Conservation (phyloP, 2,888 invertebrate species). For the Punctoribates punctum region DNA sequence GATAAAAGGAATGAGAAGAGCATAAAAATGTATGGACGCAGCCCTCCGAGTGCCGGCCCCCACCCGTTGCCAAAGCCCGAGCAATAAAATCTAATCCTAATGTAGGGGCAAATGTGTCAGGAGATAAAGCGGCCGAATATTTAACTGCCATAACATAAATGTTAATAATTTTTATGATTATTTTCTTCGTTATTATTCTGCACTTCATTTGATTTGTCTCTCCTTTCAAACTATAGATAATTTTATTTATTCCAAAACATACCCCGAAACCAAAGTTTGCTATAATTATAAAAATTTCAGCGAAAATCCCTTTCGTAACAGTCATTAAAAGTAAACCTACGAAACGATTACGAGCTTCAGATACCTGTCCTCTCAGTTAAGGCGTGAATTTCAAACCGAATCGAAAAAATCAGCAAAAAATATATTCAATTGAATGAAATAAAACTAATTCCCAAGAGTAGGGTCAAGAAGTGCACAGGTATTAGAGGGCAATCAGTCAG, state of each 20-base stretch:
- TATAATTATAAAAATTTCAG: neutral
- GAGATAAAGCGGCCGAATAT: neutral
- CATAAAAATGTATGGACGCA: neutral
- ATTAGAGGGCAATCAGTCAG: neutral
- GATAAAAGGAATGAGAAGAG: neutral
- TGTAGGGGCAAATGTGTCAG: slow-evolving; percentile 27
- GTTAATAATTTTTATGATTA: neutral
- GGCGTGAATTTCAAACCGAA: neutral
- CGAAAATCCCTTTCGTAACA: neutral
- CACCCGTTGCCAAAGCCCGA: slow-evolving; percentile 5
- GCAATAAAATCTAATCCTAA: slow-evolving; percentile 30
- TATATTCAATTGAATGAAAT: neutral
- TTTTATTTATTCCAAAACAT: neutral
- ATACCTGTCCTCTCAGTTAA: neutral
- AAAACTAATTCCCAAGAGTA: neutral
- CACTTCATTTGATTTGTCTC: neutral
- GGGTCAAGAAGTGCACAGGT: neutral
- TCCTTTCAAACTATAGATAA: neutral
- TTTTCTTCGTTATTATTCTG: neutral
- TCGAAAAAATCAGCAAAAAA: too few species aligned
- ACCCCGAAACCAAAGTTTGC: neutral
- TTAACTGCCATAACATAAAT: slow-evolving; percentile 4
- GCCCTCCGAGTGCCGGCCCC: neutral
- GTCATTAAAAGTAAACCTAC: too few species aligned
- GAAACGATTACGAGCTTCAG: too few species aligned